phyloP scores from a whole-genome alignment of 2,113 vertebrate genomes.

The Chaetodon auriga region DNA sequence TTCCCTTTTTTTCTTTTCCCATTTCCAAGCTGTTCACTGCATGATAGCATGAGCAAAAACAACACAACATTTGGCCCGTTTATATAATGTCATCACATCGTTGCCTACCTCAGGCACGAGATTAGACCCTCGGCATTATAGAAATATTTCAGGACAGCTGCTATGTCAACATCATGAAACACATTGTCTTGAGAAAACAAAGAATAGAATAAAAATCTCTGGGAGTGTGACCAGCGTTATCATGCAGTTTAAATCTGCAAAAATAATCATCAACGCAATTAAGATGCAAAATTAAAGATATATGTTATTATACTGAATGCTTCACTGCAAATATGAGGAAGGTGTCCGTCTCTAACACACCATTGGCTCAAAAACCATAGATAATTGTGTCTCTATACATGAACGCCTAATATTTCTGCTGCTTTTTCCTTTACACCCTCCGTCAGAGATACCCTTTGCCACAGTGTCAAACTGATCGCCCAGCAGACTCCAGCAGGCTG shows the following conservation, averaged over 20 bases:
- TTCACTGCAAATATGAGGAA: background rate
- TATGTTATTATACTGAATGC: background rate
- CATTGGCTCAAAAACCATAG: background rate
- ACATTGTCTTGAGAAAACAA: background rate
- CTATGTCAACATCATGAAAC: background rate
- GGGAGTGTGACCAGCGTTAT: background rate
- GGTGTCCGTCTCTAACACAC: background rate
- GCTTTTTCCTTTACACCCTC: background rate
- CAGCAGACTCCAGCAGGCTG: conserved; percentile 32
- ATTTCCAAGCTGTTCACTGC: background rate
- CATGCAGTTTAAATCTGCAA: background rate
- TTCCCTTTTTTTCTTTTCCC: background rate
- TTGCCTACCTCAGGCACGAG: no score
- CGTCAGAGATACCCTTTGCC: background rate
- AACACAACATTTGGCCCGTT: background rate
- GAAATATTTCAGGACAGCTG: background rate
- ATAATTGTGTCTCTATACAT: background rate
- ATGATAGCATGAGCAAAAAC: background rate
- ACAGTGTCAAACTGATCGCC: conserved; percentile 33
- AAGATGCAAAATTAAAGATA: background rate
- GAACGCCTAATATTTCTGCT: background rate
- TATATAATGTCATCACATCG: background rate
- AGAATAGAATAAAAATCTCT: background rate
- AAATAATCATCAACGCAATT: background rate
- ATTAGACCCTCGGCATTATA: background rate